Base-by-base conservation (phyloP, 2,888 invertebrate species). In the Oxyteleia sp. region DNA sequence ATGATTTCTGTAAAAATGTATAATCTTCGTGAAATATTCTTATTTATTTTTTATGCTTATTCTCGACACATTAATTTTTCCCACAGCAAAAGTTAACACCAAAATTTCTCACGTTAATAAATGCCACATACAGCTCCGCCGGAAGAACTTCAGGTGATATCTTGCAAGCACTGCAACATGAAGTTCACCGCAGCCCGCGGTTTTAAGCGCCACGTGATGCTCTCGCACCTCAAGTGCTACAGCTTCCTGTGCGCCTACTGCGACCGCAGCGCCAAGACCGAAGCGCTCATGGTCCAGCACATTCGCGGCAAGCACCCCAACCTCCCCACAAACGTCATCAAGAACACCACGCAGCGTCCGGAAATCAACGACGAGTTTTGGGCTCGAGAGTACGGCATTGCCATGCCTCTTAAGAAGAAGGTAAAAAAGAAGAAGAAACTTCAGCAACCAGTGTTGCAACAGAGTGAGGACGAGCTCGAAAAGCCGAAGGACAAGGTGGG, bases 151-250 rank as follows among this genome's bases (percentile, higher is more conserved):
- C 0, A 38, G 4, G 4, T 68, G 4, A 29, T 91, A 3, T 41
- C 29, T 3, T 93, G 93, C 81, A 93, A 93, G 23, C 92, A 93
- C 51, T 93, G 93, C 71, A 82, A 85, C 2, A 78, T 85, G 82
- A 88, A 75, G 16, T 92, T 93, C 41, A 41, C 82, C 0, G 87
- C 88, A 2, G 82, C 88, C 75, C 90, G 91, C 1, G 93, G 93
- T 0, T 91, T 93, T 47, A 93, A 93, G 57, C 66, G 91, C 7
- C 93, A 93, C 68, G 89, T 93, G 0, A 90, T 91, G 45, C 64
- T 91, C 0, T 87, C 86, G 0, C 93, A 93, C 66, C 84, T 93
- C 4, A 89, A 91, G 26, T 89, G 90, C 4, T 85, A 91, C 4
- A 76, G 81, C 3, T 92, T 86, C 11, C 43, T 92, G 2, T 93